Conservation (phyloP, 2,113 vertebrate genomes). For the Fregetta grallaria region DNA sequence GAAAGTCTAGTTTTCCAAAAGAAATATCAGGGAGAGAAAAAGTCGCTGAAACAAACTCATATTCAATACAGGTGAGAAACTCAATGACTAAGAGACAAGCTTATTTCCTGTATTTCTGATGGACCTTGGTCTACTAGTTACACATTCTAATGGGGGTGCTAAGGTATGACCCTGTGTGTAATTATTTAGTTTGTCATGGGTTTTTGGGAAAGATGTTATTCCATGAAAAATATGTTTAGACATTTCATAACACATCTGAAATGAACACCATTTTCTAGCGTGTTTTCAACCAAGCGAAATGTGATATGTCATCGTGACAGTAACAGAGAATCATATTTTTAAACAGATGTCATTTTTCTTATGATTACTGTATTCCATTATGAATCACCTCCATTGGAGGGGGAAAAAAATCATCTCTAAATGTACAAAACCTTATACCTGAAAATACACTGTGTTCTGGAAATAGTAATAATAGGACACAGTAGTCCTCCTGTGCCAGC, state of each 20-base stretch:
- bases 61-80: constrained; percentile 38
- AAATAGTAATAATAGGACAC: background rate
- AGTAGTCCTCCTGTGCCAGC: constrained; percentile 21
- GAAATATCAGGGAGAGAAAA: constrained; percentile 50
- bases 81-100: background rate
- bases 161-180: constrained; percentile 39
- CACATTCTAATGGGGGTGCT: constrained; percentile 36
- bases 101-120: constrained; percentile 51
- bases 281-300: constrained; percentile 71
- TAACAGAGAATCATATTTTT: constrained; percentile 68
- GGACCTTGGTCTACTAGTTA: background rate
- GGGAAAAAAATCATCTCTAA: background rate
- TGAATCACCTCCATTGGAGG: constrained; percentile 49
- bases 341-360: constrained; percentile 72
- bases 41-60: background rate
- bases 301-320: constrained; percentile 64
- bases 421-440: constrained; percentile 43
- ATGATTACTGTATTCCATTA: constrained; percentile 60
- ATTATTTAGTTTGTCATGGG: constrained; percentile 40
- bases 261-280: constrained; percentile 59
- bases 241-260: constrained; percentile 63
- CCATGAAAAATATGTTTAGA: constrained; percentile 60
- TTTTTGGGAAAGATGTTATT: constrained; percentile 8
- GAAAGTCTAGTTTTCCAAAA: constrained; percentile 70
- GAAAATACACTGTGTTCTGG: constrained; percentile 37